Percentiles rank a stretch among this genome's conserved stretches.
Evolutionary conservation across 1,140 invertebrate genomes (phyloP).

Genomic region (Drosophila repletoides): DNA sequence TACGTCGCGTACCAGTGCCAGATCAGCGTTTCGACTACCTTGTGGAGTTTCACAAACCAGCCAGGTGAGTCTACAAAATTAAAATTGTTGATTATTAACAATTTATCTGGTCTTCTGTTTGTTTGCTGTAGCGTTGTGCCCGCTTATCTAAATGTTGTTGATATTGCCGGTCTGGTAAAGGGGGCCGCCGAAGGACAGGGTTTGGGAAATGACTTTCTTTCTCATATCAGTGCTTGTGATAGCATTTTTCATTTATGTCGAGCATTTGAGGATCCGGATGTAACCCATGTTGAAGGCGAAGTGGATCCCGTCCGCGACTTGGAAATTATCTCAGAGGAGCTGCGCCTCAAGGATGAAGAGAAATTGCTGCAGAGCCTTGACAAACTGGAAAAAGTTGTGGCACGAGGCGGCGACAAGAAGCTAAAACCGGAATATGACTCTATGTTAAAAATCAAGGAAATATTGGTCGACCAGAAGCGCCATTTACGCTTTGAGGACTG

Average conservation of each 20-base stretch:
- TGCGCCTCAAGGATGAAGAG: conserved; percentile 97
- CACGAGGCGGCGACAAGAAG: conserved; percentile 97
- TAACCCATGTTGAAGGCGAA: conserved; percentile 99
- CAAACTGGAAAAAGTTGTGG: conserved; percentile 93
- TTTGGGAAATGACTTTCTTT: conserved; percentile 98
- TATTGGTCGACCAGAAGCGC: conserved; percentile 95
- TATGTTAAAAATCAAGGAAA: conserved; percentile 92
- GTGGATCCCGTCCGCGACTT: conserved; percentile 98
- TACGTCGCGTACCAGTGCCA: conserved; percentile 98
- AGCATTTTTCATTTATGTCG: conserved; percentile 99
- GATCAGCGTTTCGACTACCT: conserved; percentile 97
- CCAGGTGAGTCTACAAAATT: conserved; percentile 87
- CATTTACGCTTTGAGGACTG: conserved; percentile 96
- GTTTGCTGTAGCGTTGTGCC: conserved; percentile 98
- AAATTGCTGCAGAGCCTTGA: conserved; percentile 91
- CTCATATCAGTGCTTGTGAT: conserved; percentile 99
- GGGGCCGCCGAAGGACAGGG: conserved; percentile 99
- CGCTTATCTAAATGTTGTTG: conserved; percentile 97
- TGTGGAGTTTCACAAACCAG: conserved; percentile 96
- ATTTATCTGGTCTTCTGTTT: no score
- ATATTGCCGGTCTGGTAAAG: conserved; percentile 99
- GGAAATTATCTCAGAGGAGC: conserved; percentile 97
- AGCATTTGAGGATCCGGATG: conserved; percentile 98
- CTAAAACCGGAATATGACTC: conserved; percentile 97
- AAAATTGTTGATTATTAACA: conserved; percentile 14